Evolutionary conservation across 2,888 invertebrate genomes (phyloP).

Genomic region (Hanleya hanleyi): DNA sequence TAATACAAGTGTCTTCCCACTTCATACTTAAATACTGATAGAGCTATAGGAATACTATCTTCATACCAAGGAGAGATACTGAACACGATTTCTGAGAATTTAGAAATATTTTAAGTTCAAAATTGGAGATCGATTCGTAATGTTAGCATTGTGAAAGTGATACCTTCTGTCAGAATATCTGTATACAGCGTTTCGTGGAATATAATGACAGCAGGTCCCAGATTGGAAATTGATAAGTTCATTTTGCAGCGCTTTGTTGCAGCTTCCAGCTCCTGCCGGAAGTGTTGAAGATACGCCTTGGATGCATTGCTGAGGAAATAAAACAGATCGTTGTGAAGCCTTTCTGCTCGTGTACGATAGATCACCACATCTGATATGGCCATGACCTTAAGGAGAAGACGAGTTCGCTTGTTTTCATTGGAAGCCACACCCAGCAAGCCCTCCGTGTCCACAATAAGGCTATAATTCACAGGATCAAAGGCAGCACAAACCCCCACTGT

Average conservation of each 20-base stretch:
- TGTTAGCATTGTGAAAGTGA: too few relatives aligned
- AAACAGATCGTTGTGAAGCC: slow-evolving; percentile 84
- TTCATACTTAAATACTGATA: too few relatives aligned
- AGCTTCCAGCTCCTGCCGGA: slow-evolving; percentile 75
- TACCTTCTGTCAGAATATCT: slow-evolving; percentile 75
- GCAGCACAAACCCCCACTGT: slow-evolving; percentile 87
- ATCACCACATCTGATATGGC: slow-evolving; percentile 87
- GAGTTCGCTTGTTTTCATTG: slow-evolving; percentile 80
- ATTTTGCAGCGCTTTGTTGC: slow-evolving; percentile 75
- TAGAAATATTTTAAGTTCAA: too few relatives aligned
- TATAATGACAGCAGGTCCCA: slow-evolving; percentile 84
- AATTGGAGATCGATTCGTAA: too few relatives aligned
- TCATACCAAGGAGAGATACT: too few relatives aligned
- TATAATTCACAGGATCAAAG: slow-evolving; percentile 79
- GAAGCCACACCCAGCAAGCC: slow-evolving; percentile 80
- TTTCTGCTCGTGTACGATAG: slow-evolving; percentile 84
- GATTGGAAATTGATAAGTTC: slow-evolving; percentile 75
- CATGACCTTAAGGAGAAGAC: slow-evolving; percentile 84
- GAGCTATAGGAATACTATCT: too few relatives aligned
- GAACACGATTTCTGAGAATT: too few relatives aligned
- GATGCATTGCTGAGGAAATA: slow-evolving; percentile 84
- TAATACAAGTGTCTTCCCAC: too few relatives aligned
- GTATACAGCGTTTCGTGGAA: slow-evolving; percentile 87
- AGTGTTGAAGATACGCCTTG: slow-evolving; percentile 83
- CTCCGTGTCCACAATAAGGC: slow-evolving; percentile 86